These are phyloP conservation scores for Papilio protenor DNA, from an alignment of 2,888 invertebrate genomes.

Conservation along the genomic window DNA sequence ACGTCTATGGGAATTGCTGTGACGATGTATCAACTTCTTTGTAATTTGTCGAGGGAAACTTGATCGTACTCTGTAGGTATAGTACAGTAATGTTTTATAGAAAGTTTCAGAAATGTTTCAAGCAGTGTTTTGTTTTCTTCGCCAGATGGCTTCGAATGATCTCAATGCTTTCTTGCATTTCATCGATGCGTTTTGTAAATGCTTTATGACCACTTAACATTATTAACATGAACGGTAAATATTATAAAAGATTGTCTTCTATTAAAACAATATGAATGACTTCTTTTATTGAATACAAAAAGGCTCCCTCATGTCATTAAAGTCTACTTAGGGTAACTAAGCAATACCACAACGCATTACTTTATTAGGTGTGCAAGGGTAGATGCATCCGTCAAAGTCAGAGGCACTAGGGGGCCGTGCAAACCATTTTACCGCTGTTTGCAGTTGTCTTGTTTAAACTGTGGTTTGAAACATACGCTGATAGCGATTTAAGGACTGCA, in stretches of 20 bases:
- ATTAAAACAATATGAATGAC: conserved; percentile 38
- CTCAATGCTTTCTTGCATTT: not conserved
- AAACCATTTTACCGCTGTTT: conserved; percentile 79
- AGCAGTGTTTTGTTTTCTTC: not conserved
- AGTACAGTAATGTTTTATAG: not conserved
- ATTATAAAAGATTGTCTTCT: not conserved
- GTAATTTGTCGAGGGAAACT: conserved; percentile 19
- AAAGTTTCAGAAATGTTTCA: not conserved
- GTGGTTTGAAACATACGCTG: conserved; percentile 54
- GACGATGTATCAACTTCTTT: conserved; percentile 44
- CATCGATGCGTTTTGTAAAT: not conserved
- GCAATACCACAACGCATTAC: conserved; percentile 66
- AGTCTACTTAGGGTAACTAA: conserved; percentile 55
- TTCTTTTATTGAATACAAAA: conserved; percentile 48
- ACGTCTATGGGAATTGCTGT: conserved; percentile 43
- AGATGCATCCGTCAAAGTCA: conserved; percentile 79
- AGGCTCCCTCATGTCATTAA: conserved; percentile 49
- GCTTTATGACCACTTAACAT: too few relatives aligned
- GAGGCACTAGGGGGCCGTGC: conserved; percentile 65
- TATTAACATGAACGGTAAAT: not conserved
- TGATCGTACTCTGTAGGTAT: not conserved
- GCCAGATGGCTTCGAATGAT: not conserved
- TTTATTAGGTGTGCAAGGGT: conserved; percentile 78
- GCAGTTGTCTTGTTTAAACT: conserved; percentile 54
- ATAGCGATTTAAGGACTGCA: not conserved